These are phyloP conservation scores for Riparia riparia DNA, from an alignment of 2,113 vertebrate genomes.

Conservation along the genomic window DNA sequence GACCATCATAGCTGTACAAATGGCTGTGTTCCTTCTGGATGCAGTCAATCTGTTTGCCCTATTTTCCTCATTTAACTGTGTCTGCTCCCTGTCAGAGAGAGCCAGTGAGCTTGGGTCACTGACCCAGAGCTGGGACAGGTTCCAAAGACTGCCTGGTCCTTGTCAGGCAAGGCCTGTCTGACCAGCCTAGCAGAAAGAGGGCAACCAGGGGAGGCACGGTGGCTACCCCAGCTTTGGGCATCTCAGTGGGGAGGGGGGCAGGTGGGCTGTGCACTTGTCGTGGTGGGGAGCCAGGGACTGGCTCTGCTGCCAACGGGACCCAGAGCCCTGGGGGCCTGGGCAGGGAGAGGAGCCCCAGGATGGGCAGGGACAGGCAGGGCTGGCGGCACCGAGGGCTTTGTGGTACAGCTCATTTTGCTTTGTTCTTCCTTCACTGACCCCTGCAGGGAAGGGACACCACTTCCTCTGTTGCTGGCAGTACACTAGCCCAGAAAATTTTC, in stretches of 20 bases:
- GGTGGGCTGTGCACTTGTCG: rapidly evolving
- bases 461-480: not conserved
- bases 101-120: not conserved
- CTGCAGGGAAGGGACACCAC: not conserved
- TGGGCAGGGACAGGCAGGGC: not conserved
- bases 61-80: not conserved
- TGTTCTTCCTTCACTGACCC: not conserved
- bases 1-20: not conserved
- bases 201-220: rapidly evolving
- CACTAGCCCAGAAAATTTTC: not conserved
- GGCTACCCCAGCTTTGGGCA: not conserved
- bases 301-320: not conserved
- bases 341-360: not conserved
- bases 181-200: not conserved
- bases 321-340: not conserved
- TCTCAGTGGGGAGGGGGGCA: rapidly evolving
- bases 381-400: rapidly evolving
- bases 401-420: rapidly evolving
- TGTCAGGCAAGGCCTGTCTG: not conserved
- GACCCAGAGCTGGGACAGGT: not conserved
- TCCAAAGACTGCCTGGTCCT: not conserved
- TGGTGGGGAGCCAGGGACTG: not conserved
- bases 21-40: not conserved
- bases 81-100: not conserved
- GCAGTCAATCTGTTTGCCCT: not conserved